Evolutionary conservation across 2,113 vertebrate genomes (phyloP), one percentile per base, ranked within the genome.

Genomic region (Ammospiza nelsoni): DNA sequence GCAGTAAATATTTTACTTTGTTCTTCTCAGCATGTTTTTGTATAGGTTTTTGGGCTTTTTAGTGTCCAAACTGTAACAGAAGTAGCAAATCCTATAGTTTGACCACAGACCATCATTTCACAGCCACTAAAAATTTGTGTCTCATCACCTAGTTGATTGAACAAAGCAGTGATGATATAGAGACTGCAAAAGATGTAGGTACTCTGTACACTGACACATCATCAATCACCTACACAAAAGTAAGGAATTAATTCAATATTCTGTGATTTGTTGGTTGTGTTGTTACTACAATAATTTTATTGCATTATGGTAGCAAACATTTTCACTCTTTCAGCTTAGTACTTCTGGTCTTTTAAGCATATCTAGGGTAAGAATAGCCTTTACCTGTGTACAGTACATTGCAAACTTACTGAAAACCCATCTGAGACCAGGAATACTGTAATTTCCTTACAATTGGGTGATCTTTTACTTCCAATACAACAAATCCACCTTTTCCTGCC

Each of bases 1-100:
- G 86, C 77, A 94, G 84, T 91, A 93, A 96, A 95, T 96, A 94
- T 95, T 97, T 97, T 97, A 96, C 97, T 96, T 97, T 94, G 85
- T 96, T 84, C 79, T 94, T 96, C 37, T 68, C 57, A 84, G 81
- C 31, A 71, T 63, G 51, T 77, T 94, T 97, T 96, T 93, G n/a
- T 65, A 44, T 83, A 35, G 4, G 15, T n/a, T 35, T 29, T 33
- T 6, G 10, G 2, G 8, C 0, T 19, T 72, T 83, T 13, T n/a
- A 73, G n/a, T 10, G 9, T 44, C 86, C 71, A 78, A 86, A 84
- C 63, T 79, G 46, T 46, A 90, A 82, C 44, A 89, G 54, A 95
- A 73, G 77, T 90, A 92, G 39, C 68, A 86, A 85, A 82, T 89
- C 82, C 63, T 76, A 41, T 72, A 87, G 84, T 89, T 81, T 94